Evolutionary conservation across 2,888 invertebrate genomes (phyloP), one percentile per base, ranked within the genome.

Genomic region (Creontiades dilutus): DNA sequence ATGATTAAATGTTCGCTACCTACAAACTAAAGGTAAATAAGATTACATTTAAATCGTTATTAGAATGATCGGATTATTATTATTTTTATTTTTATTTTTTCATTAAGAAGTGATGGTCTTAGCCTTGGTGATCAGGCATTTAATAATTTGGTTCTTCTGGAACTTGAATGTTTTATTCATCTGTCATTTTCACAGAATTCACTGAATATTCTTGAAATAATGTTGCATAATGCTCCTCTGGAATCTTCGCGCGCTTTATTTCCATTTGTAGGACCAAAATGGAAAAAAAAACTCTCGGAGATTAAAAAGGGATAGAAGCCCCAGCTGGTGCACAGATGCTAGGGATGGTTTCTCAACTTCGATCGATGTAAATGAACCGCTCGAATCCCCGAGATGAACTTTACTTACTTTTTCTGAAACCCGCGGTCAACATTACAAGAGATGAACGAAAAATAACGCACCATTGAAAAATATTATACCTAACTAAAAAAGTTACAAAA

Each of bases 151-250:
- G 14, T 52, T n/a, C n/a, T 57, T n/a, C 19, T 57, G n/a, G 57
- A 16, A n/a, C 19, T 7, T 57, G 57, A n/a, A 37, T 57, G 57
- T 57, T 57, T 57, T 57, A 57, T 57, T 57, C 57, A 57, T n/a
- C 57, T 7, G 57, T n/a, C 16, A 57, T 57, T 57, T 57, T 14
- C 16, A 57, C 37, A 37, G 57, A 57, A 57, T n/a, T n/a, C 57
- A 7, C n/a, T 57, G 57, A 57, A 57, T 57, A 57, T 57, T 57
- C 57, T 57, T 57, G 57, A n/a, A n/a, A 57, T 57, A 57, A 57
- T 57, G 16, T 16, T 16, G 57, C 57, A 14, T 52, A 52, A 57
- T n/a, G n/a, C n/a, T n/a, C 16, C 57, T n/a, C 57, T 57, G 57
- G 0, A n/a, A 7, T 57, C 16, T 16, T 57, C 57, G 16, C 16